phyloP scores from a whole-genome alignment of 92 coral and sea anemone genomes.

The Zoanthus gigantus region DNA sequence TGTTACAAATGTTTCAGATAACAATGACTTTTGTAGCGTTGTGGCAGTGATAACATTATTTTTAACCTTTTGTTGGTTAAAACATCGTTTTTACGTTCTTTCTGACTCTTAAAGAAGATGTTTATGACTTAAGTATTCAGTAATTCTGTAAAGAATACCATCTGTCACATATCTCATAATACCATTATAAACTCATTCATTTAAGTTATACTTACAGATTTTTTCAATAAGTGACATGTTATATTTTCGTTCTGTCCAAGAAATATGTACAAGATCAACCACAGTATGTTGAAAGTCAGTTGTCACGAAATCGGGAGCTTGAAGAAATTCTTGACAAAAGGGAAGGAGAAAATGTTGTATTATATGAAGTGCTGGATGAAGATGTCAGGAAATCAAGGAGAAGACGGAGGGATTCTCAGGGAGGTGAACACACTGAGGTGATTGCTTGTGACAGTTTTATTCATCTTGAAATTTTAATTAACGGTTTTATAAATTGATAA shows the following conservation, averaged over 20 bases:
- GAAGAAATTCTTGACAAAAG: constrained; percentile 77
- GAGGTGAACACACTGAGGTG: constrained; percentile 55
- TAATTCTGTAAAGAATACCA: no score
- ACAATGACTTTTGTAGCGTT: no score
- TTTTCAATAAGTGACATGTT: neutral
- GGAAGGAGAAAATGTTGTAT: constrained; percentile 91
- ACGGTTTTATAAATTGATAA: no score
- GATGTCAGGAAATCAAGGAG: constrained; percentile 63
- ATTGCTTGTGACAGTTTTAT: neutral
- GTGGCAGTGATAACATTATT: no score
- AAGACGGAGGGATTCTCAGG: constrained; percentile 58
- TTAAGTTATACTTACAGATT: neutral
- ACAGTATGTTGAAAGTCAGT: constrained; percentile 82
- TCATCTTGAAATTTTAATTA: neutral
- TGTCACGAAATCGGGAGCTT: constrained; percentile 80
- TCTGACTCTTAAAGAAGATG: no score
- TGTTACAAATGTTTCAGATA: no score
- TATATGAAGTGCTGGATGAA: constrained; percentile 86
- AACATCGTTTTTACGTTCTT: no score
- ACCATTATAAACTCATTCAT: neutral
- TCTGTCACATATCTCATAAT: neutral
- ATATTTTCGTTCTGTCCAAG: constrained; percentile 48
- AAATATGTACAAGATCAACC: constrained; percentile 81
- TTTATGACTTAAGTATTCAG: no score
- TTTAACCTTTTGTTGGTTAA: no score